A percentile compares a stretch with the other conserved stretches of the same genome.
phyloP scores from a whole-genome alignment of 2,797 vertebrate genomes.

The Sebastes baramenuke region DNA sequence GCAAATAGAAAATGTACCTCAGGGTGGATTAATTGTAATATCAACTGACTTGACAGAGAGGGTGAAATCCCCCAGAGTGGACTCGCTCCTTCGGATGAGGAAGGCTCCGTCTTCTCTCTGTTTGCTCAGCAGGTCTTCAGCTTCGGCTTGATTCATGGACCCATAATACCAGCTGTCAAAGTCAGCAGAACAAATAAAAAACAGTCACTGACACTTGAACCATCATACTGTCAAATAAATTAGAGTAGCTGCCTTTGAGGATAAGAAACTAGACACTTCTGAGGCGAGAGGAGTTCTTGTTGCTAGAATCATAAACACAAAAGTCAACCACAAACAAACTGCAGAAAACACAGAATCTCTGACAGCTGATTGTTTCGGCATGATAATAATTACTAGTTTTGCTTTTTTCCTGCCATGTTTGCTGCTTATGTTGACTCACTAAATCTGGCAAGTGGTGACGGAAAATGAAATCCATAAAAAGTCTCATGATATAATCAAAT shows the following conservation, averaged over 20 bases:
- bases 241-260: neutral
- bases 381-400: neutral
- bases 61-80: conserved; percentile 88
- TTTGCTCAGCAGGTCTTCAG: conserved; percentile 91
- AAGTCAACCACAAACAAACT: neutral
- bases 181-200: neutral
- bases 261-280: neutral
- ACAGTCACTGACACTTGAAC: too few species aligned
- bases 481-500: neutral
- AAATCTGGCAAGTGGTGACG: neutral
- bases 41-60: conserved; percentile 89
- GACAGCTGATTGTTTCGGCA: neutral
- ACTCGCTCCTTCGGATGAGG: conserved; percentile 89
- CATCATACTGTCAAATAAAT: neutral
- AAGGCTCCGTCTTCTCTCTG: conserved; percentile 91
- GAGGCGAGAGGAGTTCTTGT: neutral
- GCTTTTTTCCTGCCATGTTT: neutral
- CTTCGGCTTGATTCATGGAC: conserved; percentile 88
- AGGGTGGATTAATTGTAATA: neutral
- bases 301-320: neutral
- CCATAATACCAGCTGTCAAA: conserved; percentile 89
- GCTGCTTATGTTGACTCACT: neutral
- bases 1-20: neutral
- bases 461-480: neutral
- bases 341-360: neutral